A percentile compares a stretch with the other conserved stretches of the same genome.
Conservation (phyloP, 35 echinoderm and acorn worm species). For the Heliocidaris erythrogramma region DNA sequence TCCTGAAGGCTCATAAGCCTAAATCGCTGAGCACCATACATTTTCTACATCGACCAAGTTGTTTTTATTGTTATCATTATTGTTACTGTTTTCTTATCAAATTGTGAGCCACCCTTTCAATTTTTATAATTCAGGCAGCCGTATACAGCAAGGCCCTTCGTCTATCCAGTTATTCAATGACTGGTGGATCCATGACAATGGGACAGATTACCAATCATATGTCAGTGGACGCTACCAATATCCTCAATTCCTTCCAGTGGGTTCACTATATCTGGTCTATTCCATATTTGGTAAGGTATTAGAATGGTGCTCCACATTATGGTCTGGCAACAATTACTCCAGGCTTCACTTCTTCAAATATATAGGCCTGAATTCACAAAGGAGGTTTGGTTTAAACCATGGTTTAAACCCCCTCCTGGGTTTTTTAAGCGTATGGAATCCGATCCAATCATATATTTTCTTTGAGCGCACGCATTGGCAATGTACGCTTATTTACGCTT, state of each 20-base stretch:
- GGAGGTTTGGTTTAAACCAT: too few relatives aligned
- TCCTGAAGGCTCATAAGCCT: too few relatives aligned
- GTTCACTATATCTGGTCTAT: constrained; percentile 85
- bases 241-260: constrained; percentile 79
- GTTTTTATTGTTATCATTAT: neutral
- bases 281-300: constrained; percentile 80
- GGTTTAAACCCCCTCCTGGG: too few relatives aligned
- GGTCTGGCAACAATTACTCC: too few relatives aligned
- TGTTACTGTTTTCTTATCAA: neutral
- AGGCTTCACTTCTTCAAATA: neutral
- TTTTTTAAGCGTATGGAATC: too few relatives aligned
- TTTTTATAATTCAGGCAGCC: constrained; percentile 59
- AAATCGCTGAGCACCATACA: too few relatives aligned
- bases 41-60: too few relatives aligned
- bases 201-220: constrained; percentile 98
- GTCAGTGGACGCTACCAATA: constrained; percentile 85
- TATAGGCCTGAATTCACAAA: too few relatives aligned
- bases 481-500: too few relatives aligned
- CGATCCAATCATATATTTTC: too few relatives aligned
- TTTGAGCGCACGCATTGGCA: too few relatives aligned
- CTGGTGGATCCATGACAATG: constrained; percentile 87
- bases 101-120: neutral
- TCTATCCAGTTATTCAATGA: constrained; percentile 85
- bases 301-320: neutral
- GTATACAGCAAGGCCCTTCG: constrained; percentile 91